Evolutionary conservation across 2,888 invertebrate genomes (phyloP), one percentile per base, ranked within the genome.

Genomic region (Lomographa bimaculata): DNA sequence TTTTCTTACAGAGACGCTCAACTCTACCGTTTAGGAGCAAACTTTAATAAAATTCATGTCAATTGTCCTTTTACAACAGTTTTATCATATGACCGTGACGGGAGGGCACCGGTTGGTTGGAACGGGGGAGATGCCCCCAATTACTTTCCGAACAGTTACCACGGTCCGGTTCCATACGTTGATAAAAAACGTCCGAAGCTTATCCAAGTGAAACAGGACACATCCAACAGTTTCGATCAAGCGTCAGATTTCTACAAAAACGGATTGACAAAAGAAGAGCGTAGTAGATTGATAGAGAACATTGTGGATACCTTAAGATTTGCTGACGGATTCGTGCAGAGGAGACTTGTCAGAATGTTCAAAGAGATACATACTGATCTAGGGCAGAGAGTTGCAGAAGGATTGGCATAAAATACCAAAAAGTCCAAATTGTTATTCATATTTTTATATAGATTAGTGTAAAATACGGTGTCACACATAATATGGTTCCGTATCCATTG

Each of bases 91-190:
- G 95, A 96, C 76, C 91, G 97, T 8, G 97, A 97, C 71, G 98
- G 97, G 0, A 86, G 91, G 3, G 92, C 93, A 89, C 90, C 92
- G 18, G 87, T 92, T 7, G 83, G 90, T 12, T 91, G 93, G 56
- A 97, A 96, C 69, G 95, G 95, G 74, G 92, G 91, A 9, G 94
- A 94, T 7, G 94, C 93, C 0, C 97, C 98, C 0, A 97, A 97
- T 77, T 98, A 97, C 71, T 96, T 91, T 81, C 98, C 98, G 0
- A 98, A 98, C 84, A 96, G 96, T 47, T 98, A 97, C 76, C 84
- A 91, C 52, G 98, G 97, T 0, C 96, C 97, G 0, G 87, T 91
- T 35, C 91, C 91, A 21, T 91, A 91, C 54, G 83, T 90, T 2
- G 82, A 91, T 2, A 92, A 92, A 7, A 86, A 89, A 40, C 61